phyloP scores from a whole-genome alignment of 2,888 invertebrate genomes.

The Sicus ferrugineus region DNA sequence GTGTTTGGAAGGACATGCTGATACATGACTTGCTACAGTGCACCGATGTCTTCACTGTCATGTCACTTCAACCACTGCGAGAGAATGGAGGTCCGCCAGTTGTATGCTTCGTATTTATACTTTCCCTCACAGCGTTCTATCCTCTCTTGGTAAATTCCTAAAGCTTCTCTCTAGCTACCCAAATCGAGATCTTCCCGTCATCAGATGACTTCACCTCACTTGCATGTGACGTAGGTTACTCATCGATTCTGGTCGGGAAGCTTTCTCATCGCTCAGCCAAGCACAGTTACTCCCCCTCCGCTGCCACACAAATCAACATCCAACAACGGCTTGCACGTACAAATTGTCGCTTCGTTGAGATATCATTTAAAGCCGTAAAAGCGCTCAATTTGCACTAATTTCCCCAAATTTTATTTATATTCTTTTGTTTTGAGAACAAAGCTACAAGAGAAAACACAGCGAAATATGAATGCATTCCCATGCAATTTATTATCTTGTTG shows the following conservation, averaged over 20 bases:
- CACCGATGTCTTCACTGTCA: constrained; percentile 65
- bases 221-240: constrained; percentile 27
- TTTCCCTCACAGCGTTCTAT: not conserved
- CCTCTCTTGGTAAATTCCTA: not conserved
- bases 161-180: not conserved
- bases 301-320: not conserved
- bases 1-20: constrained; percentile 66
- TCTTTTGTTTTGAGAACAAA: not conserved
- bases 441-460: not conserved
- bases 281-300: not conserved
- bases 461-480: no score
- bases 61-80: constrained; percentile 65
- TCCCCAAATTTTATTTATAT: not conserved
- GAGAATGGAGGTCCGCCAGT: constrained; percentile 61
- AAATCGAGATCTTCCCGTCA: not conserved
- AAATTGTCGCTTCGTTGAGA: not conserved
- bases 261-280: not conserved
- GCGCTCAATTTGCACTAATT: not conserved
- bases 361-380: not conserved
- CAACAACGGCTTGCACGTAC: not conserved
- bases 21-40: constrained; percentile 65
- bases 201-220: not conserved
- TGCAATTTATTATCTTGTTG: no score
- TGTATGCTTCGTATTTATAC: constrained; percentile 59
- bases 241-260: not conserved